Base-by-base conservation (phyloP, 2,888 invertebrate species). In the Cataglyphis rosenhaueri region DNA sequence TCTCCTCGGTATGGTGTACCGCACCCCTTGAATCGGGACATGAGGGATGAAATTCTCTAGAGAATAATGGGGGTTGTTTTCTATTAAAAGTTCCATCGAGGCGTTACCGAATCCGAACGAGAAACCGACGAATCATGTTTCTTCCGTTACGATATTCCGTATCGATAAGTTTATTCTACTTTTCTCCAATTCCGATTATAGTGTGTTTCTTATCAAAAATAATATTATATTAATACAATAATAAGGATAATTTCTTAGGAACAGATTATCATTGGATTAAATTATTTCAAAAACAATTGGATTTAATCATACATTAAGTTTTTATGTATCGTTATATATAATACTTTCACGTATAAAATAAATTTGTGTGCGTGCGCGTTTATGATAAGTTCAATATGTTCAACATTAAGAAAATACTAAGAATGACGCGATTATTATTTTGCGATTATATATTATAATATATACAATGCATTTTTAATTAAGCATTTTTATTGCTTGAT, bases 31-130 rank as follows among this genome's bases (percentile, higher is more conserved):
- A 73, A 64, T 68, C 74, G 82, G 21, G 61, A 81, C 32, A 85
- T 82, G 87, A 89, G 91, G 90, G 89, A 92, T 86, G 86, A 87
- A 91, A 87, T 71, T 89, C 87, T 89, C 89, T 21, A 18, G 85
- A 84, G 87, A 83, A 85, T 86, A 86, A 88, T 74, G 84, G 85
- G 81, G 82, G 84, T 84, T 85, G 85, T 84, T 90, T 90, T 89
- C 88, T 90, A 88, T 91, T 90, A 89, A 90, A 89, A 89, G 84
- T 87, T 86, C 75, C 48, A 66, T 64, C 52, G 64, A 64, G 18
- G 61, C 68, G 83, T 64, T 66, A 62, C 59, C 73, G 29, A 83
- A 48, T 81, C 38, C 21, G 48, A 71, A 57, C 70, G 82, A 70
- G 64, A 81, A 74, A 64, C 70, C 62, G 32, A 68, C 68, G 15